Conservation (phyloP, 1,140 invertebrate species). For the Hirudo medicinalis region DNA sequence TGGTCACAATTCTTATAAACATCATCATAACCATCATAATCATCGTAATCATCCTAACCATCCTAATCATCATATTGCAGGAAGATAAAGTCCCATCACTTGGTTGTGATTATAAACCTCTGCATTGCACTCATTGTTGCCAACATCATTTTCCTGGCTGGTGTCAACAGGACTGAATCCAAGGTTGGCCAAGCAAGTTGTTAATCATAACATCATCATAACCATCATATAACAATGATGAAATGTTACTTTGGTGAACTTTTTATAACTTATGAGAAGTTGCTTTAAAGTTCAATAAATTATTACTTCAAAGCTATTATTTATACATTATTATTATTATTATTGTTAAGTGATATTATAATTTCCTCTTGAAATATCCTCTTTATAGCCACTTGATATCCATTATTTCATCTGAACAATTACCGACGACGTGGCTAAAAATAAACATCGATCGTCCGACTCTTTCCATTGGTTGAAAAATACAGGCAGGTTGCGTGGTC, state of each 20-base stretch:
- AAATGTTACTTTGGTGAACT: too few species aligned
- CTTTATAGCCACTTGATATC: too few species aligned
- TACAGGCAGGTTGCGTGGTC: slow-evolving; percentile 20
- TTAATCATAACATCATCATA: not conserved
- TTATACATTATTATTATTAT: not conserved
- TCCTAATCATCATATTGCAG: slow-evolving; percentile 12
- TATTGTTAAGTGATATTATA: not conserved
- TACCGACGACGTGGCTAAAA: too few species aligned
- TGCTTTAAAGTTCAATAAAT: too few species aligned
- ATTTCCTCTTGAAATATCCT: not conserved
- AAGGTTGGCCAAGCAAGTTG: slow-evolving; percentile 21
- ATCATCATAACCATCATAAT: not conserved
- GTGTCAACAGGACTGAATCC: slow-evolving; percentile 24
- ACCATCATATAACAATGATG: too few species aligned
- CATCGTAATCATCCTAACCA: not conserved
- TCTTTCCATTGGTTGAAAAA: not conserved
- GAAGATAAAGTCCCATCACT: slow-evolving; percentile 25
- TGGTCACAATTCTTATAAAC: not conserved
- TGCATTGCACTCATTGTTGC: slow-evolving; percentile 27
- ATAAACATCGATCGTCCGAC: not conserved
- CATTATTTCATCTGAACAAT: not conserved
- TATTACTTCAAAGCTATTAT: not conserved
- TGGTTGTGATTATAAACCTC: slow-evolving; percentile 25
- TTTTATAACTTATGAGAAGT: too few species aligned
- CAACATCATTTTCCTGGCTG: slow-evolving; percentile 25